Percentiles rank a stretch among this genome's conserved stretches.
Conservation (phyloP, 2,797 vertebrate genomes). For the Petrocephalus sullivani region DNA sequence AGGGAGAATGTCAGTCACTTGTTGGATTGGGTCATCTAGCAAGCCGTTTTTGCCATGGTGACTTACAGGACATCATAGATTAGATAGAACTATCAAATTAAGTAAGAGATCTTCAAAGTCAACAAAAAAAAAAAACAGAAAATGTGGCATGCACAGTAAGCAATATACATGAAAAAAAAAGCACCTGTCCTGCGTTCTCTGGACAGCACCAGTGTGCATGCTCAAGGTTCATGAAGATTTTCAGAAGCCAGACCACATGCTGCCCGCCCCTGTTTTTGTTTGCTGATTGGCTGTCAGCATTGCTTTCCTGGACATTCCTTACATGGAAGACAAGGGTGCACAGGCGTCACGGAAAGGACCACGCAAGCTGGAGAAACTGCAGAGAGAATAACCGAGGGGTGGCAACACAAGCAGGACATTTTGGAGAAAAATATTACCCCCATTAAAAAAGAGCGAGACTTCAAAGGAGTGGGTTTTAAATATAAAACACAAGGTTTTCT, state of each 20-base stretch:
- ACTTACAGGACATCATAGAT: not conserved
- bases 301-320: not conserved
- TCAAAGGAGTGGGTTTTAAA: slow-evolving; percentile 34
- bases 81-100: not conserved
- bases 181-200: slow-evolving; percentile 19
- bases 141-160: not conserved
- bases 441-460: slow-evolving; percentile 31
- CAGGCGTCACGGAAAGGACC: not conserved
- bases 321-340: not conserved
- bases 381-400: not conserved
- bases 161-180: not conserved
- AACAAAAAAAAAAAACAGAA: not conserved
- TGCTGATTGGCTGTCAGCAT: not conserved
- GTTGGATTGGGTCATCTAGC: not conserved
- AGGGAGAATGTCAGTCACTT: not conserved
- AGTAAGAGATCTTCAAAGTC: not conserved
- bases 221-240: not conserved
- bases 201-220: not conserved
- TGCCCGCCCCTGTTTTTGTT: not conserved
- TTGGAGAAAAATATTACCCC: slow-evolving; percentile 40
- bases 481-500: slow-evolving; percentile 38
- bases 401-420: slow-evolving; percentile 34
- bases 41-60: not conserved
- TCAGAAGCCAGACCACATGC: not conserved
- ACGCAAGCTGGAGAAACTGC: not conserved